Evolutionary conservation across 2,113 vertebrate genomes (phyloP).

Genomic region (Dromaius novaehollandiae): DNA sequence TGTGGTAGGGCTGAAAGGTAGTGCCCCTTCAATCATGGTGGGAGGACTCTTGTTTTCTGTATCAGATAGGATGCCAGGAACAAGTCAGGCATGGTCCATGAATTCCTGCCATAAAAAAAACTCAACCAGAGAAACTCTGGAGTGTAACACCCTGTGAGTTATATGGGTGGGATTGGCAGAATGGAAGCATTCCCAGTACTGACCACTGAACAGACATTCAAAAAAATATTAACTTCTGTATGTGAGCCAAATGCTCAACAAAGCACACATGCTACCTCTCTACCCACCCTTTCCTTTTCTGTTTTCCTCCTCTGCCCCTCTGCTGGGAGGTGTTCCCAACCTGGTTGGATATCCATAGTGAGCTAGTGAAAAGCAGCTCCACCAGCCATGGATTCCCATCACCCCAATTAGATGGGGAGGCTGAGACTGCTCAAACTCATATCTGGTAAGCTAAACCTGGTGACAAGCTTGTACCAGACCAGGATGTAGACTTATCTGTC

Average conservation of each 20-base stretch:
- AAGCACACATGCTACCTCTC: not conserved
- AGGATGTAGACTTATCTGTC: not conserved
- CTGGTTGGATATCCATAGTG: not conserved
- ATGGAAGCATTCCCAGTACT: not conserved
- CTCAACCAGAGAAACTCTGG: not conserved
- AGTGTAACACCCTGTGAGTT: not conserved
- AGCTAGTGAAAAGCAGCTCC: not conserved
- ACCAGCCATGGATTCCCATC: not conserved
- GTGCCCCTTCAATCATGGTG: not conserved
- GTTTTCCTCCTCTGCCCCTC: not conserved
- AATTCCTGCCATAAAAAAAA: not conserved
- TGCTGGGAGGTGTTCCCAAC: not conserved
- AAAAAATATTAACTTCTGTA: not conserved
- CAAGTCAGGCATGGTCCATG: not conserved
- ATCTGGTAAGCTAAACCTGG: not conserved
- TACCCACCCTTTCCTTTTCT: not conserved
- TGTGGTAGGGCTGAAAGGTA: conserved; percentile 76
- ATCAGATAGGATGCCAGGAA: not conserved
- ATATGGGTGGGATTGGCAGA: not conserved
- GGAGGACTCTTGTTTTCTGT: not conserved
- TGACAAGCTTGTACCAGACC: not conserved
- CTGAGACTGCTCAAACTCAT: not conserved
- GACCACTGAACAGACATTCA: not conserved
- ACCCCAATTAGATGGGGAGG: not conserved
- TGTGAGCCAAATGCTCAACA: not conserved